Evolutionary conservation across 1,140 invertebrate genomes (phyloP), one percentile per base, ranked within the genome.

Genomic region (Caenorhabditis tropicalis): DNA sequence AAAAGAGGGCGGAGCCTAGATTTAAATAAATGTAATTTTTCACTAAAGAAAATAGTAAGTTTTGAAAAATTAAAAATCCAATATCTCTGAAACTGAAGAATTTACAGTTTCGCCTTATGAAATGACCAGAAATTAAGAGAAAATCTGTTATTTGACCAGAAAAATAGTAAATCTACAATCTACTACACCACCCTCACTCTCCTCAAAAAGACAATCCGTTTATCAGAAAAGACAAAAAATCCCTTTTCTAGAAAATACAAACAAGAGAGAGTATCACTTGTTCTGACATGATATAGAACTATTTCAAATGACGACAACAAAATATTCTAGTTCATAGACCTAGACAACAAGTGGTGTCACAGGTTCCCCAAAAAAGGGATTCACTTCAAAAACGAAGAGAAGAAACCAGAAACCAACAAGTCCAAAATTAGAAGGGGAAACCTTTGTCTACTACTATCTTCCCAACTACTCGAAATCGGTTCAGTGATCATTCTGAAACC

Each of bases 391-490:
- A 21, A 65, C 16, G 58, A 33, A 65, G 58, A 65, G 53, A 56
- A 56, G 53, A 56, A 56, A 65, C 58, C 58, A 65, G 58, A 65
- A 65, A 65, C 58, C 58, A 65, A 65, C 58, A 65, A 65, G 58
- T 65, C 58, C 58, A 65, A 65, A 65, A 65, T 65, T 65, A 65
- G 58, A 65, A 65, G 29, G n/a, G n/a, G n/a, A 51, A 65, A 36
- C 33, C 58, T 65, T 19, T 7, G 58, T 33, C 29, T 65, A 16
- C 19, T 5, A 33, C 27, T n/a, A 46, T 46, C 43, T 16, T 46
- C 16, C 43, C 43, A 29, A 56, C 53, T 56, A 56, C 27, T 29
- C 58, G 36, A 65, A 65, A 65, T 65, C 33, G 58, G 58, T 65
- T 65, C 58, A 65, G 58, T 65, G 58, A 65, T 65, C 58, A 65